Evolutionary conservation across 1,140 invertebrate genomes (phyloP).

Genomic region (Drosophila trapezifrons): DNA sequence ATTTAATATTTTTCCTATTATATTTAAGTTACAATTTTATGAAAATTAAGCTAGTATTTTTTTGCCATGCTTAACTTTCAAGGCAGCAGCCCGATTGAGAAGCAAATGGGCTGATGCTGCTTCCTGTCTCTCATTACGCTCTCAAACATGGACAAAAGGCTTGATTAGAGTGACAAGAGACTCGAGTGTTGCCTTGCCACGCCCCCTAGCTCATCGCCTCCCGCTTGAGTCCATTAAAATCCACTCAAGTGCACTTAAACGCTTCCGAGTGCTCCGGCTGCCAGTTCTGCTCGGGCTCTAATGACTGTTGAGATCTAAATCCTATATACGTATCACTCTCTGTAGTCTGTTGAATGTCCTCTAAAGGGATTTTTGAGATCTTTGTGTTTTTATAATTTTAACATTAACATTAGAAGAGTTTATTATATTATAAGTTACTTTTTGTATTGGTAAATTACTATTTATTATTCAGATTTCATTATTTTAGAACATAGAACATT

Average conservation of each 20-base stretch:
- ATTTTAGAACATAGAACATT: no score
- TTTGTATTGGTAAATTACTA: no score
- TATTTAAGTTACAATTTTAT: neutral
- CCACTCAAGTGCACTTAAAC: constrained; percentile 81
- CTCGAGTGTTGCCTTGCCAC: constrained; percentile 13
- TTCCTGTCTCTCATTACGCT: constrained; percentile 30
- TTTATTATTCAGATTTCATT: neutral
- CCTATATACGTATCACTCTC: constrained; percentile 15
- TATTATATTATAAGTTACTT: no score
- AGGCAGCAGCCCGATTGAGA: constrained; percentile 35
- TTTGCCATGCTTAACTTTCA: neutral
- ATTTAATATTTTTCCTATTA: no score
- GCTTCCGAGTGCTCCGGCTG: constrained; percentile 72
- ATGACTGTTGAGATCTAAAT: constrained; percentile 71
- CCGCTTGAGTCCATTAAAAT: constrained; percentile 75
- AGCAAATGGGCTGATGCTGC: constrained; percentile 2
- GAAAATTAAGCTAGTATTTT: neutral
- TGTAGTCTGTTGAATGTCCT: no score
- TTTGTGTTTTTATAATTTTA: no score
- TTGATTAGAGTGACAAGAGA: constrained; percentile 71
- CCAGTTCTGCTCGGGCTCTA: constrained; percentile 40
- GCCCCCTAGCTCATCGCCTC: constrained; percentile 20
- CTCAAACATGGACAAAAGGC: constrained; percentile 55
- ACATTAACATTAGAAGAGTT: no score
- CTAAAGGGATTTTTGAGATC: no score